Conservation (phyloP, 2,113 vertebrate genomes). For the Dasypus novemcinctus region DNA sequence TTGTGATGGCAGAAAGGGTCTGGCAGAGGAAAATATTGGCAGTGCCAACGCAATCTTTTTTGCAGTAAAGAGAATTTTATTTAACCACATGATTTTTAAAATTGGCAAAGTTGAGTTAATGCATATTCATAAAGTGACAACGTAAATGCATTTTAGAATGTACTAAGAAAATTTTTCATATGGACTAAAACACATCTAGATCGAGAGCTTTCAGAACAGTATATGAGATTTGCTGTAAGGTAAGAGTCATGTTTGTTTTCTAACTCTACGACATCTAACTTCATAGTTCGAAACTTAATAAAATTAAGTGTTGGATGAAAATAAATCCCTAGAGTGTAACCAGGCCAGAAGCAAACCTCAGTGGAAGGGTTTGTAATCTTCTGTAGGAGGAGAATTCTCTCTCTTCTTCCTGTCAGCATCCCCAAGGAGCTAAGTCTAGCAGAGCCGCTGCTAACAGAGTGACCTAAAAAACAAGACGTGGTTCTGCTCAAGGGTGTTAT, state of each 20-base stretch:
- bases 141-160: not conserved
- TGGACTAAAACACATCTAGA: not conserved
- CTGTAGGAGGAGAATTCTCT: slow-evolving; percentile 56
- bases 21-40: not conserved
- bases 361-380: slow-evolving; percentile 71
- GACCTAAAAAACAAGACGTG: slow-evolving; percentile 54
- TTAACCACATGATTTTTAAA: not conserved
- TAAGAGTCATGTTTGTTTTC: slow-evolving; percentile 45
- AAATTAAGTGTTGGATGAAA: slow-evolving; percentile 71
- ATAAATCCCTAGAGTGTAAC: slow-evolving; percentile 63
- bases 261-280: slow-evolving; percentile 36
- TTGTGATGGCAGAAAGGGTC: not conserved
- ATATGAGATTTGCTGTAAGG: slow-evolving; percentile 44
- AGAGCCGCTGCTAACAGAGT: slow-evolving; percentile 47
- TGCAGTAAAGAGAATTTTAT: not conserved
- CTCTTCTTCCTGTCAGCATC: slow-evolving; percentile 72
- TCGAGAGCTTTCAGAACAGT: not conserved
- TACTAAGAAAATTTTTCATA: not conserved
- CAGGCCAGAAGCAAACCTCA: slow-evolving; percentile 65
- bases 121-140: not conserved
- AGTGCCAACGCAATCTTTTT: not conserved
- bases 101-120: not conserved
- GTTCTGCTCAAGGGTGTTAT: not conserved
- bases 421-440: slow-evolving; percentile 44
- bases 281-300: slow-evolving; percentile 62